Evolutionary conservation across 1,140 invertebrate genomes (phyloP), one percentile per base, ranked within the genome.

Genomic region (Drosophila setifemur): DNA sequence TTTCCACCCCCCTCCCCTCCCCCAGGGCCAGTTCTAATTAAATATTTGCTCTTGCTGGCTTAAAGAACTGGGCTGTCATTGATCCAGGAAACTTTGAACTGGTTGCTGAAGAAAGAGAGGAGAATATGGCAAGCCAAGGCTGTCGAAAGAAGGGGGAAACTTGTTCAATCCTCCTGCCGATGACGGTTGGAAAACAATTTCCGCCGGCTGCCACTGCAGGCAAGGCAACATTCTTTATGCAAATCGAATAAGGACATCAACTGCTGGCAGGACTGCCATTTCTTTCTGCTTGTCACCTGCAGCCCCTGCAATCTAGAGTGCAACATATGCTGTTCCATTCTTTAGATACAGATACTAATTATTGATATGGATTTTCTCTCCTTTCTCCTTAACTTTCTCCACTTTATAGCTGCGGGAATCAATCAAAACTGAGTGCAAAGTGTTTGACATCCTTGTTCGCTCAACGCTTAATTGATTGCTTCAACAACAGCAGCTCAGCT

Each of bases 401-500:
- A 4, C 14, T 49, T 12, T 26, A 11, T 48, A 4, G 14, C 35
- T 4, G 6, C 12, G 64, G 60, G 74, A 79, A 85, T 83, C 79
- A 83, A 83, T 83, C 81, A 83, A 85, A 68, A 63, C 50, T 42
- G 35, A 60, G 74, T 55, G 57, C 64, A 74, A 67, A 73, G 55
- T 35, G 57, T 66, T 83, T 73, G 73, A 64, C 78, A 79, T 49
- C 31, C 37, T 28, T 29, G 57, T 43, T 29, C 25, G 44, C 28
- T 74, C 74, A 83, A 83, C 25, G 44, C 28, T 74, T 79, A 83
- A 83, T 83, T 83, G 79, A 83, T 85, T 79, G 70, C 70, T 61
- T 47, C 53, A 52, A 31, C 28, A 61, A 33, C 31, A 37, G n/a
- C n/a, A n/a, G n/a, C n/a, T n/a, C n/a, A n/a, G n/a, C n/a, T n/a